Conservation (phyloP, 2,113 vertebrate genomes). For the Dryoscopus gambensis region DNA sequence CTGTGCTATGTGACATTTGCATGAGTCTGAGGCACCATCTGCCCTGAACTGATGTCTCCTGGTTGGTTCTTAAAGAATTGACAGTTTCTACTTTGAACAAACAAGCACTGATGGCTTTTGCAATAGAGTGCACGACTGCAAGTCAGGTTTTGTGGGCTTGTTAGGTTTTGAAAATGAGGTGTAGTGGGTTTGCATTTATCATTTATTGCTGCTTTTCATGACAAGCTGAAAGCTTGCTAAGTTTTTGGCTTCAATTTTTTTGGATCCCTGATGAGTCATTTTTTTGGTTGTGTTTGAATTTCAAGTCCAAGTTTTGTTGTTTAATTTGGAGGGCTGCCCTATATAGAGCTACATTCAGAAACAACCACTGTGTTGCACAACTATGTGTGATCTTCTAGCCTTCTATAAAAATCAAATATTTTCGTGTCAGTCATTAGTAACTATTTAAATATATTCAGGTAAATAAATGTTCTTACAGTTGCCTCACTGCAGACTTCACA, state of each 20-base stretch:
- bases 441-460: not conserved
- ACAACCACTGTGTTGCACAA: not conserved
- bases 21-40: not conserved
- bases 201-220: not conserved
- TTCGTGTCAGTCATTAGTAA: not conserved
- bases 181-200: not conserved
- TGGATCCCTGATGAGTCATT: not conserved
- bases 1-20: not conserved
- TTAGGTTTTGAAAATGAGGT: not conserved
- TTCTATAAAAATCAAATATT: not conserved
- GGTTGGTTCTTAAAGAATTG: not conserved
- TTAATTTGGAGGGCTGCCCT: not conserved
- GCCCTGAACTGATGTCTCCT: not conserved
- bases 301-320: not conserved
- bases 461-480: not conserved
- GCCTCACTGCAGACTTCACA: not conserved
- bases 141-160: not conserved
- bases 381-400: not conserved
- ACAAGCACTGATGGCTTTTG: not conserved
- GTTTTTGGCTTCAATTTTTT: not conserved
- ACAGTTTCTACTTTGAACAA: constrained; percentile 13
- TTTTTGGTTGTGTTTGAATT: not conserved
- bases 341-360: not conserved
- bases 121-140: not conserved
- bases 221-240: not conserved